Evolutionary conservation across 2,113 vertebrate genomes (phyloP), one percentile per base, ranked within the genome.

Genomic region (Vanacampus margaritifer): DNA sequence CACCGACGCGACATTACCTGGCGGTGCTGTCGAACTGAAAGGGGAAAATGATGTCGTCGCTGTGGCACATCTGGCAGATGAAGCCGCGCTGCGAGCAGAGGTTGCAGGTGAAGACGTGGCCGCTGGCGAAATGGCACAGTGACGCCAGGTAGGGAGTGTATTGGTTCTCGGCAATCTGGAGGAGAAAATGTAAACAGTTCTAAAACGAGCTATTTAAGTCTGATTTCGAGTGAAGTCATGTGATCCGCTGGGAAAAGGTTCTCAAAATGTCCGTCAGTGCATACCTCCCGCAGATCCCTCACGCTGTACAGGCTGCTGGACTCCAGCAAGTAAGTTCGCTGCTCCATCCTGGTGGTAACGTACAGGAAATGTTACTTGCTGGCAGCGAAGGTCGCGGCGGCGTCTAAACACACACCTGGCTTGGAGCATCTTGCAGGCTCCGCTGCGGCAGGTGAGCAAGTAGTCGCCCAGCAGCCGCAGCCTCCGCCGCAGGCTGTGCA

Each of bases 401-500:
- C n/a, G n/a, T 41, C 16, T 32, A 2, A 7, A 64, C 28, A 72
- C 69, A 36, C 21, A 92, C 92, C 81, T 91, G 57, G 79, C 67
- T 19, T 87, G 83, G 13, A 92, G 79, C 51, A 93, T 93, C 85
- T 94, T 94, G 64, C 93, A 79, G 76, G 93, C 94, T 0, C 93
- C 93, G 0, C 96, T 98, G 74, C 96, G 94, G 80, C 97, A 98
- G 76, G 94, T 89, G 64, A 89, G 78, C 61, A 99, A 84, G 74
- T 98, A 98, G 74, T 98, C 95, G 0, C 94, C 96, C 28, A 98
- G 87, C n/a, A 98, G 90, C 43, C 94, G 93, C n/a, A 99, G 93
- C 80, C 86, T 92, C 65, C 94, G 92, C 19, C 96, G 88, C 78
- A 91, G 90, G 32, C 10, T 72, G 19, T 80, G 83, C 5, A 93